phyloP scores from a whole-genome alignment of 2,113 vertebrate species.

The Raphicerus campestris region DNA sequence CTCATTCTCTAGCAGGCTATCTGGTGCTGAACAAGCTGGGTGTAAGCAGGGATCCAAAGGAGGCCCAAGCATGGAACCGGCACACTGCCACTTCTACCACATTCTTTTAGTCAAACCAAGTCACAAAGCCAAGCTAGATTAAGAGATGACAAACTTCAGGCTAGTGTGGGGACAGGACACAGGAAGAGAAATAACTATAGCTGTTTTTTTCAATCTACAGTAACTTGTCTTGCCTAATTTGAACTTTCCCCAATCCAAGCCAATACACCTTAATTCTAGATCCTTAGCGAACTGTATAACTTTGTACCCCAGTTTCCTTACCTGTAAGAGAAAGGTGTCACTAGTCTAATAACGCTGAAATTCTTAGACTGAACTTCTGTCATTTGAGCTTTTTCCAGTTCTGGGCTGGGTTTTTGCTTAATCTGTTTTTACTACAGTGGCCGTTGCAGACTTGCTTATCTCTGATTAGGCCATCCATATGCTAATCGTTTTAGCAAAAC shows the following conservation, averaged over 20 bases:
- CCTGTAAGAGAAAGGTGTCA: background rate
- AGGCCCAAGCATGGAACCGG: background rate
- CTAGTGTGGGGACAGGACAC: background rate
- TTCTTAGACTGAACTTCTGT: background rate
- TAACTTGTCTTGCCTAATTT: slow-evolving; percentile 15
- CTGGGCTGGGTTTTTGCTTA: background rate
- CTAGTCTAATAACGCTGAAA: background rate
- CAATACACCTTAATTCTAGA: background rate
- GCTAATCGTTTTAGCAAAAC: background rate
- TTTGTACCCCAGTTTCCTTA: background rate
- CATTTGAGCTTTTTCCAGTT: background rate
- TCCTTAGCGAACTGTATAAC: background rate
- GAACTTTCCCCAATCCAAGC: background rate
- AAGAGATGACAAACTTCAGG: background rate
- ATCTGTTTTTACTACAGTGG: background rate
- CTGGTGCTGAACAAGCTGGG: background rate
- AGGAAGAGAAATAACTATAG: background rate
- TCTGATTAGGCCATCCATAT: background rate
- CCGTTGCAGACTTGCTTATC: background rate
- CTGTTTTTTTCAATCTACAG: background rate
- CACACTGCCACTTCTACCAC: background rate
- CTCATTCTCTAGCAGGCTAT: background rate
- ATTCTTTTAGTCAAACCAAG: background rate
- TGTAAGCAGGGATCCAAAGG: background rate
- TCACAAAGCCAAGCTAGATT: background rate